phyloP scores from a whole-genome alignment of 1,140 invertebrate species.

The Drosophila jambulina region DNA sequence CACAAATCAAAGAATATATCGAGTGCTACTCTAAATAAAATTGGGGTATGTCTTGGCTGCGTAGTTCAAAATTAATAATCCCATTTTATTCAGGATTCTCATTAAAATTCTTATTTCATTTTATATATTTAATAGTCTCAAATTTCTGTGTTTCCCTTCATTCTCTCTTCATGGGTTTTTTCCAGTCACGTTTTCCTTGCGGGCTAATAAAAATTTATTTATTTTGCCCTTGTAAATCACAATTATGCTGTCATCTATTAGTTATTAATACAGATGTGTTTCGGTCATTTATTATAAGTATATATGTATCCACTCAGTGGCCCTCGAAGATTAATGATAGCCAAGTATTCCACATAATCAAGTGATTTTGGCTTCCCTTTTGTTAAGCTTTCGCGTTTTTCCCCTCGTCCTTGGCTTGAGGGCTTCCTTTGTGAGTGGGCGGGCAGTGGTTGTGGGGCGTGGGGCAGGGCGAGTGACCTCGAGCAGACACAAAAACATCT shows the following conservation, averaged over 20 bases:
- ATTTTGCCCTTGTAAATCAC: slow-evolving; percentile 61
- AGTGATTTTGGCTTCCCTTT: slow-evolving; percentile 68
- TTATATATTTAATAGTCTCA: not conserved
- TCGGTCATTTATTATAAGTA: slow-evolving; percentile 27
- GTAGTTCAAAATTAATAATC: too few relatives aligned
- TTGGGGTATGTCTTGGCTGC: too few relatives aligned
- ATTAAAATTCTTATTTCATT: not conserved
- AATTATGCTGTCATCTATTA: slow-evolving; percentile 71
- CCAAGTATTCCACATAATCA: slow-evolving; percentile 63
- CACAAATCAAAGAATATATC: not conserved
- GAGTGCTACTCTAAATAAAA: too few relatives aligned
- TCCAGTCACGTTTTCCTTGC: slow-evolving; percentile 33
- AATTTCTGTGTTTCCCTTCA: not conserved
- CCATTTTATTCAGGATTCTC: not conserved
- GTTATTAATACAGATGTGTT: slow-evolving; percentile 63
- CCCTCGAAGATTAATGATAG: slow-evolving; percentile 72
- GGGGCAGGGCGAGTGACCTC: slow-evolving; percentile 25
- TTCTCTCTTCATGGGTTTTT: not conserved
- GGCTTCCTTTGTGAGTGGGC: slow-evolving; percentile 31
- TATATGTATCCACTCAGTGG: slow-evolving; percentile 28
- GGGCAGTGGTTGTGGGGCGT: slow-evolving; percentile 9
- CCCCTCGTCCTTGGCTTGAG: slow-evolving; percentile 2
- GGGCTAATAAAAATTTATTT: slow-evolving; percentile 70
- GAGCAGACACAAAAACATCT: slow-evolving; percentile 72
- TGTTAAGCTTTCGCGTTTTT: slow-evolving; percentile 45